These are phyloP conservation scores for Haliclona indistincta DNA, from an alignment of 37 sponge, comb jelly and placozoan genomes.

Conservation along the genomic window DNA sequence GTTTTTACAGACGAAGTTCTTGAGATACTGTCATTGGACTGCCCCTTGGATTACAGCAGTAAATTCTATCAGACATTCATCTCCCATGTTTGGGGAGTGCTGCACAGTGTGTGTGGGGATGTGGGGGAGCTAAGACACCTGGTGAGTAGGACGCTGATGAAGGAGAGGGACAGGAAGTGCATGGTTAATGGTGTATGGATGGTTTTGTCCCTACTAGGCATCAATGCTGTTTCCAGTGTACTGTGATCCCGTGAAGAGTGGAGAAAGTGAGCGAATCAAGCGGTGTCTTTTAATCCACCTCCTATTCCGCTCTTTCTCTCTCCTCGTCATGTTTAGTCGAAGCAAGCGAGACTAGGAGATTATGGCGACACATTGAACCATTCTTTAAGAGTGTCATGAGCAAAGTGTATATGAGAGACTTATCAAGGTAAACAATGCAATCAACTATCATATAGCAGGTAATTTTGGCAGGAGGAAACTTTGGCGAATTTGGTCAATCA, in stretches of 20 bases:
- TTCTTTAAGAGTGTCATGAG: conserved; percentile 39
- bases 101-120: conserved; percentile 46
- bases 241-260: conserved; percentile 42
- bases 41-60: background rate
- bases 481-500: too few relatives aligned
- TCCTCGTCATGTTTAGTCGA: conserved; percentile 11
- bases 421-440: conserved; percentile 17
- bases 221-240: conserved; percentile 57
- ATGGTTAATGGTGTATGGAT: too few relatives aligned
- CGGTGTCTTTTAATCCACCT: background rate
- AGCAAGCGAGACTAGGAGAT: conserved; percentile 23
- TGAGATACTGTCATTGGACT: conserved; percentile 34
- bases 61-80: conserved; percentile 46
- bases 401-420: conserved; percentile 40
- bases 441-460: too few relatives aligned
- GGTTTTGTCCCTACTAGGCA: conserved; percentile 33
- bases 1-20: conserved; percentile 29
- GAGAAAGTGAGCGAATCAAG: conserved; percentile 44
- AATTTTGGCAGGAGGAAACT: too few relatives aligned
- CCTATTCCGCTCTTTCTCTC: background rate
- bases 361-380: conserved; percentile 64
- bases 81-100: conserved; percentile 49
- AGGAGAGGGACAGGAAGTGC: too few relatives aligned
- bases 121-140: conserved; percentile 48
- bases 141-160: conserved; percentile 32